Evolutionary conservation across 1,140 invertebrate species (phyloP), one percentile per base, ranked within the genome.

Genomic region (Thalassaphorura encarpata): DNA sequence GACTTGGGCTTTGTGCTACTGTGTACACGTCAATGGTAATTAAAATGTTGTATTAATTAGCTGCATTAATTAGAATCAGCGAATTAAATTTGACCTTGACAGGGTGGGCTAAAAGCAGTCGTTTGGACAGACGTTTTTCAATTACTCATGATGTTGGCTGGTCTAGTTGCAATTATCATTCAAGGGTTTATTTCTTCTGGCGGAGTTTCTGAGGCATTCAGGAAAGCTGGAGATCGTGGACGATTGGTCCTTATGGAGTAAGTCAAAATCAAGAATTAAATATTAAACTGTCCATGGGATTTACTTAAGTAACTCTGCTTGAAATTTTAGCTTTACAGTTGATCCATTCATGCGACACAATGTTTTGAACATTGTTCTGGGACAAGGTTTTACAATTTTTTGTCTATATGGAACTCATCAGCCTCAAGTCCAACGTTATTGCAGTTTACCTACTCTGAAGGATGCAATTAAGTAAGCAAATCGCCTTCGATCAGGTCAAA

Each of bases 1-100:
- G 60, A 5, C 55, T 65, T 15, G 63, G 63, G 6, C 49, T 62
- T 27, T 65, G 63, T 56, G 63, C 63, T 13, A 65, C 60, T 2
- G 39, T 65, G 13, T 65, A 65, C 52, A 65, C 63, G 13, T 63
- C 61, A 23, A 60, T 65, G 23, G 63, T 62, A 56, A 46, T 15
- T 33, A n/a, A 11, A 36, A 36, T n/a, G 33, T 11, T n/a, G n/a
- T n/a, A 41, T 18, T 24, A 18, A 42, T 23, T n/a, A 52, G 47
- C 6, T 23, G 21, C 26, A 27, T 41, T 18, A 43, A 43, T 53
- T 45, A 43, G 23, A 46, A 27, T 26, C 3, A 4, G 41, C 5
- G 27, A 41, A 41, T 29, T 4, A 45, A 4, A 5, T 24, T 8
- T 24, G 5, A 15, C 6, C 3, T 52, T 11, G 6, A 50, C 51